Evolutionary conservation across 2,113 vertebrate genomes (phyloP), one percentile per base, ranked within the genome.

Genomic region (Porphyrio hochstetteri): DNA sequence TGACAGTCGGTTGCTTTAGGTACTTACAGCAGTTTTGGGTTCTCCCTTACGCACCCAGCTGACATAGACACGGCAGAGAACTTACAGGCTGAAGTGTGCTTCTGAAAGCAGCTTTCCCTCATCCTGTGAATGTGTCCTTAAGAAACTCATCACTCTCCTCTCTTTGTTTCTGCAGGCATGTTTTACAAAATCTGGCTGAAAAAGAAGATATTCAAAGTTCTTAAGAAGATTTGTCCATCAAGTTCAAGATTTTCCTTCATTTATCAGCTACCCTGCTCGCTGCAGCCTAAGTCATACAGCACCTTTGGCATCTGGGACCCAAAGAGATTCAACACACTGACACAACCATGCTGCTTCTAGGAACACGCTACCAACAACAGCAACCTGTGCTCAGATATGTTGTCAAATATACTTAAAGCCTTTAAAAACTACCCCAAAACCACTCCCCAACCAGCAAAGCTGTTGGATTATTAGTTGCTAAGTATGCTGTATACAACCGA

Each of bases 71-170:
- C 46, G 75, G 74, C 53, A 88, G 60, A 57, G 82, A 48, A 65
- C 9, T 13, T 19, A 15, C 23, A 23, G 23, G 28, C 48, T 31
- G 53, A 64, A 29, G 55, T 0, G 14, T 16, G 36, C 68, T 63
- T 55, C 33, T 40, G n/a, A 50, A 48, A 57, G 67, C 69, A 55
- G 72, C 68, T 28, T 42, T 60, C 40, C 64, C 56, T 35, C 12
- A 6, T 7, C 12, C 8, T 1, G 13, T 17, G 16, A 35, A 33
- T 7, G 10, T 1, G 1, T 7, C 46, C 67, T 23, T 16, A 42
- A 31, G 55, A 42, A n/a, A 57, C 19, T 15, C n/a, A 5, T 31
- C 7, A 2, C 52, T 52, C 57, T 67, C 72, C 40, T 50, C 38
- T 4, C 44, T 85, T 52, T 35, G 14, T 33, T 46, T 67, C 44